These are phyloP conservation scores for Hydractinia symbiolongicarpus DNA, from an alignment of 30 jellyfish, hydroid and myxozoan genomes.

Conservation along the genomic window DNA sequence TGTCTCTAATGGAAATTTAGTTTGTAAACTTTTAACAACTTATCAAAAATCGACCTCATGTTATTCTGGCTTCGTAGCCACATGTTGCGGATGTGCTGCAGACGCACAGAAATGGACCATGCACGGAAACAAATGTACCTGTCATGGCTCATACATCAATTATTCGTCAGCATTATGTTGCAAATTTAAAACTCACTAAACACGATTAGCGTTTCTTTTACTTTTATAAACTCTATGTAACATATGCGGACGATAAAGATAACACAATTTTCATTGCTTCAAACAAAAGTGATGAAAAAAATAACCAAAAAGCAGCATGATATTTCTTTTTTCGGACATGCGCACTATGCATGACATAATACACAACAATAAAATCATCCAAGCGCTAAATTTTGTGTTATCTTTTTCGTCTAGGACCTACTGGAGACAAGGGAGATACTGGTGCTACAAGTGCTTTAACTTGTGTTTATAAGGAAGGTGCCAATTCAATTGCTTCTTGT, in stretches of 20 bases:
- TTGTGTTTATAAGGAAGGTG: background rate
- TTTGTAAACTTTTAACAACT: background rate
- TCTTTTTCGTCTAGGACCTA: slow-evolving; percentile 18
- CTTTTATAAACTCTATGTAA: background rate
- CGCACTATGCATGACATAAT: background rate
- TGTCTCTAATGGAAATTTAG: slow-evolving; percentile 1
- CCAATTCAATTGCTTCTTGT: background rate
- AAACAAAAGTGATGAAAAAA: background rate
- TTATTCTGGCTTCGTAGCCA: background rate
- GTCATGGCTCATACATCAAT: background rate
- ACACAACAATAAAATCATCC: background rate
- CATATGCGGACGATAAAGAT: slow-evolving; percentile 1
- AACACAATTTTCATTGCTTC: background rate
- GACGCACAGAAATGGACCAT: slow-evolving; percentile 3
- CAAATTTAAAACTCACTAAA: background rate
- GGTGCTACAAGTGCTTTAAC: background rate
- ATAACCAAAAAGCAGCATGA: background rate
- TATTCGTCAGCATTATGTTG: slow-evolving; percentile 15
- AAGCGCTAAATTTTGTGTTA: background rate
- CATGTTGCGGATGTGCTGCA: slow-evolving; percentile 9
- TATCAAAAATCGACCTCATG: slow-evolving; percentile 12
- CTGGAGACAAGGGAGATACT: background rate
- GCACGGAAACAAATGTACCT: background rate
- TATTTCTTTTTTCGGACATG: background rate
- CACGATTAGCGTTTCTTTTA: background rate